These are phyloP conservation scores for Ophion ventricosus DNA, from an alignment of 2,888 invertebrate genomes.

Conservation along the genomic window DNA sequence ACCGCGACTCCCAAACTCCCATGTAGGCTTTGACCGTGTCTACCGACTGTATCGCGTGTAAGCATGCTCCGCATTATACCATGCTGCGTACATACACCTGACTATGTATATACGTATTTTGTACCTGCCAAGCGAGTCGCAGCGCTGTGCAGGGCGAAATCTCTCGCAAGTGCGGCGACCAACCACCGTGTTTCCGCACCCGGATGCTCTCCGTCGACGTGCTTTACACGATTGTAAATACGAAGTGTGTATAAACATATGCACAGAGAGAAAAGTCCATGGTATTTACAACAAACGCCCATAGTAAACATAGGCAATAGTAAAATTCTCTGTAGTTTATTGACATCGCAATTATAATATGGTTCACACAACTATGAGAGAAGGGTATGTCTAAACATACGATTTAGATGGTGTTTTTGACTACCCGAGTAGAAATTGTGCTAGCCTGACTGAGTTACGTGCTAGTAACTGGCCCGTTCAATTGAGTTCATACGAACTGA, in stretches of 20 bases:
- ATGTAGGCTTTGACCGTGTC: conserved; percentile 67
- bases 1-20: conserved; percentile 80
- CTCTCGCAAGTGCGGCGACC: conserved; percentile 65
- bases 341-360: too few relatives aligned
- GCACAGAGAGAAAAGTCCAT: too few relatives aligned
- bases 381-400: too few relatives aligned
- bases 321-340: too few relatives aligned
- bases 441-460: too few relatives aligned
- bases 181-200: conserved; percentile 70
- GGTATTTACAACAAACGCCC: too few relatives aligned
- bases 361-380: too few relatives aligned
- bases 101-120: conserved; percentile 35
- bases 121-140: conserved; percentile 54
- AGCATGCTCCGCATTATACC: conserved; percentile 58
- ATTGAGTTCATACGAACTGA: too few relatives aligned
- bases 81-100: conserved; percentile 15
- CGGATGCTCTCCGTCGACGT: conserved; percentile 42
- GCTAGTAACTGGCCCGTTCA: too few relatives aligned
- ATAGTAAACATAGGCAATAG: too few relatives aligned
- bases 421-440: too few relatives aligned
- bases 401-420: too few relatives aligned
- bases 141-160: conserved; percentile 55
- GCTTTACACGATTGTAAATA: conserved; percentile 25
- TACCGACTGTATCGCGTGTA: conserved; percentile 66
- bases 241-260: not conserved